Base-by-base conservation (phyloP, 64 coral and sea anemone genomes). In the Porites australiensis region DNA sequence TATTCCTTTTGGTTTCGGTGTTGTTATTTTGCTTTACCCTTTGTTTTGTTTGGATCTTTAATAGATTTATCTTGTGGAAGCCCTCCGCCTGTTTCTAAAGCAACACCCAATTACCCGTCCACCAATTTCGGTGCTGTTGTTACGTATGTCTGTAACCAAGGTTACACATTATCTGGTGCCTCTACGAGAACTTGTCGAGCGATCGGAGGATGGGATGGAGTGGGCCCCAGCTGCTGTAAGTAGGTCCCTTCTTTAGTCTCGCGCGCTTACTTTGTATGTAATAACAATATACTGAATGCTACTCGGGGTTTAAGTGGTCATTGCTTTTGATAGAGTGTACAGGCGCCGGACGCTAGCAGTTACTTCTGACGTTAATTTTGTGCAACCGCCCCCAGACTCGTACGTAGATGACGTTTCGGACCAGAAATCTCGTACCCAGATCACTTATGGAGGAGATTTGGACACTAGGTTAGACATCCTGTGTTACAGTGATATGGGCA, bases 21-120 rank as follows among this genome's bases (percentile, higher is more conserved):
- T 74, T 59, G 45, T 15, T 57, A 48, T 58, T 75, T 59, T 74
- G 14, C 62, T 19, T 21, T 3, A 50, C 75, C 51, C 3, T 16
- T 43, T 65, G 13, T 52, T 27, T 50, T 37, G 14, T 7, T 53
- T n/a, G 57, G 15, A 15, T 43, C 20, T 58, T 83, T 51, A 14
- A 87, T 70, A 93, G 91, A 58, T 87, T 60, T 93, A 16, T 76
- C 83, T 45, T 93, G 91, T 27, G 91, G 82, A 16, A 53, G 20
- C 2, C 71, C 76, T 49, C 82, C 83, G 47, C 6, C 9, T 0
- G 82, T 85, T 4, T 13, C 13, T 18, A 74, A 93, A 16, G 91
- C 82, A 6, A 7, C 14, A 19, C 27, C 50, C 13, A 48, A 20
- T 23, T 74, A 85, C 51, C 44, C 20, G 13, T 19, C 82, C 70